phyloP scores from a whole-genome alignment of 2,797 vertebrate genomes.

The Phyllotis vaccarum region DNA sequence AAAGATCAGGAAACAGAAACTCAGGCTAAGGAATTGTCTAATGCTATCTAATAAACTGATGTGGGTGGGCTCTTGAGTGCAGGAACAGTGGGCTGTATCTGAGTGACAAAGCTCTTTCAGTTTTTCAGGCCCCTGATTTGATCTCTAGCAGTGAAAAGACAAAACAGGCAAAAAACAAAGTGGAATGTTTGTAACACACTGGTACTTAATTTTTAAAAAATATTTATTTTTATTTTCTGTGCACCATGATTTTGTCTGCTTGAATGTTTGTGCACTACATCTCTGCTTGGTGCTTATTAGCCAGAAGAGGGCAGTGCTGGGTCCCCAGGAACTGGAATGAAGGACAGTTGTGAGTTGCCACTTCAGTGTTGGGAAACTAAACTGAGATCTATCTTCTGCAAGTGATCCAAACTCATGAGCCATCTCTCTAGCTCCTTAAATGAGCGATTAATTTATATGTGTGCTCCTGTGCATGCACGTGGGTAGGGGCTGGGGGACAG shows the following conservation, averaged over 20 bases:
- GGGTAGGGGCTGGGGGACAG: not conserved
- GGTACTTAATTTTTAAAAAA: not conserved
- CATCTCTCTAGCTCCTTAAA: not conserved
- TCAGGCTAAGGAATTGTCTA: not conserved
- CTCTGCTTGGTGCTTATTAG: not conserved
- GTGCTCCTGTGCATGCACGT: not conserved
- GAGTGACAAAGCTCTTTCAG: not conserved
- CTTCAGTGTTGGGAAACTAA: not conserved
- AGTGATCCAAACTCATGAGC: not conserved
- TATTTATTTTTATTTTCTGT: not conserved
- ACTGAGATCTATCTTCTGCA: not conserved
- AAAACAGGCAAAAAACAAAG: not conserved
- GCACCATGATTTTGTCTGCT: not conserved
- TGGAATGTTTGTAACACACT: not conserved
- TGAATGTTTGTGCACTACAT: too few relatives aligned
- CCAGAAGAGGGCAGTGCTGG: not conserved
- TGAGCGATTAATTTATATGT: not conserved
- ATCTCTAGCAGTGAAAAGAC: not conserved
- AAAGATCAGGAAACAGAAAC: constrained; percentile 45
- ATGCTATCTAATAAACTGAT: not conserved
- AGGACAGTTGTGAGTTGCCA: not conserved
- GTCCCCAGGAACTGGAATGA: not conserved
- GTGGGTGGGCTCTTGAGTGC: not conserved
- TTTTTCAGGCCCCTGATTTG: not conserved
- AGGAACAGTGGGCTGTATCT: not conserved